A percentile compares a stretch with the other conserved stretches of the same genome.
Conservation (phyloP, 2,888 invertebrate species). For the Aplocera efformata region DNA sequence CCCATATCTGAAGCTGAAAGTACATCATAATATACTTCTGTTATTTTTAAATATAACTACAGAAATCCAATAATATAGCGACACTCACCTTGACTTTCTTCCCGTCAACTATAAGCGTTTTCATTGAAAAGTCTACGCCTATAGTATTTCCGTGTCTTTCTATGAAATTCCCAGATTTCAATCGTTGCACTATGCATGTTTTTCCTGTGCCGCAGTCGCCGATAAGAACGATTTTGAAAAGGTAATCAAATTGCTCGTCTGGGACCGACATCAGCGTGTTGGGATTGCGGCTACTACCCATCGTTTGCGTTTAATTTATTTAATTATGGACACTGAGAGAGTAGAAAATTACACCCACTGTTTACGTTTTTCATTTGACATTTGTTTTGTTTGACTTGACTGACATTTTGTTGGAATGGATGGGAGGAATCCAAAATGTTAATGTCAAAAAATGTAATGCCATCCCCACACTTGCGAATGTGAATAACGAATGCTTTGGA, state of each 20-base stretch:
- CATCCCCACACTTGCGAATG: too few species aligned
- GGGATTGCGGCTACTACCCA: slow-evolving; percentile 88
- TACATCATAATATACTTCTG: slow-evolving; percentile 6
- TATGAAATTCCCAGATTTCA: slow-evolving; percentile 96
- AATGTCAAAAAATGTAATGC: too few species aligned
- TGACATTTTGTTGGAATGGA: too few species aligned
- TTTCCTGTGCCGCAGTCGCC: slow-evolving; percentile 96
- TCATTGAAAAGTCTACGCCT: slow-evolving; percentile 99
- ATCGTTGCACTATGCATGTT: slow-evolving; percentile 96
- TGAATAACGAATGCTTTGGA: too few species aligned
- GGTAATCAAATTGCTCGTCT: slow-evolving; percentile 93
- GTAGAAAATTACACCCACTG: slow-evolving; percentile 30
- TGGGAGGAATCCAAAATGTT: too few species aligned
- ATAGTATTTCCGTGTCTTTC: slow-evolving; percentile 98
- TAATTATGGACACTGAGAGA: slow-evolving; percentile 30
- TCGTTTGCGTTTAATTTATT: slow-evolving; percentile 63
- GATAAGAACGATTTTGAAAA: slow-evolving; percentile 97
- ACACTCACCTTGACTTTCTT: slow-evolving; percentile 94
- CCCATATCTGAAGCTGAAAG: slow-evolving; percentile 94
- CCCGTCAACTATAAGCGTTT: slow-evolving; percentile 95
- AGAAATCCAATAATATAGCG: slow-evolving; percentile 37
- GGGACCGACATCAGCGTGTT: slow-evolving; percentile 87
- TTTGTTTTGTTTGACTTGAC: slow-evolving; percentile 24
- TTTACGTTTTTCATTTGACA: slow-evolving; percentile 57
- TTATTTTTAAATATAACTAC: slow-evolving; percentile 17